Evolutionary conservation across 2,113 vertebrate genomes (phyloP).

Genomic region (Sigmodon hispidus): DNA sequence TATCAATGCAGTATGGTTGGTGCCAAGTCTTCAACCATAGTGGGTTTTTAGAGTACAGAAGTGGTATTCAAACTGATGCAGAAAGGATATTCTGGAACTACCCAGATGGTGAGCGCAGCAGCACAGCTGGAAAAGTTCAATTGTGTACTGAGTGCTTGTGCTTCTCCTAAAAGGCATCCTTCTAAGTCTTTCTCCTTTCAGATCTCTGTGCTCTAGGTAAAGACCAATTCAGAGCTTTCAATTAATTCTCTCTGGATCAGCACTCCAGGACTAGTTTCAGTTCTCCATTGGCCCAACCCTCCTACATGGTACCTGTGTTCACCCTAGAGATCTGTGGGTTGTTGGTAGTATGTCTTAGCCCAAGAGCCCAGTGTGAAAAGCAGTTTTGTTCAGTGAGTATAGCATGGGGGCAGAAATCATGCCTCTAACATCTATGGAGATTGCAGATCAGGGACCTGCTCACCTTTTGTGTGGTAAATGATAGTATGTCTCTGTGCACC

Average conservation of each 20-base stretch:
- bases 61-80: not conserved
- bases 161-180: not conserved
- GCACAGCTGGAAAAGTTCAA: not conserved
- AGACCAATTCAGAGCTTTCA: not conserved
- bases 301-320: not conserved
- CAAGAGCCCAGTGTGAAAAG: not conserved
- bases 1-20: fast-evolving
- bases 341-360: not conserved
- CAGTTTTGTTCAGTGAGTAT: not conserved
- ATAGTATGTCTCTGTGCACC: not conserved
- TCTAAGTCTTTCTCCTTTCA: not conserved
- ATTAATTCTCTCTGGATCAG: fast-evolving
- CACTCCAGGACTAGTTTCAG: fast-evolving
- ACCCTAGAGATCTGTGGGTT: not conserved
- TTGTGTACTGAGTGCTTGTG: not conserved
- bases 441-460: not conserved
- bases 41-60: fast-evolving
- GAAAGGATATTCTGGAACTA: not conserved
- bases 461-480: not conserved
- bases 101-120: not conserved
- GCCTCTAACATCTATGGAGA: not conserved
- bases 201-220: not conserved
- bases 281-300: not conserved
- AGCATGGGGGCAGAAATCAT: not conserved
- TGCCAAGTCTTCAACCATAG: not conserved